Evolutionary conservation across 2,797 vertebrate species (phyloP), one percentile per base, ranked within the genome.

Genomic region (Alectoris magna): DNA sequence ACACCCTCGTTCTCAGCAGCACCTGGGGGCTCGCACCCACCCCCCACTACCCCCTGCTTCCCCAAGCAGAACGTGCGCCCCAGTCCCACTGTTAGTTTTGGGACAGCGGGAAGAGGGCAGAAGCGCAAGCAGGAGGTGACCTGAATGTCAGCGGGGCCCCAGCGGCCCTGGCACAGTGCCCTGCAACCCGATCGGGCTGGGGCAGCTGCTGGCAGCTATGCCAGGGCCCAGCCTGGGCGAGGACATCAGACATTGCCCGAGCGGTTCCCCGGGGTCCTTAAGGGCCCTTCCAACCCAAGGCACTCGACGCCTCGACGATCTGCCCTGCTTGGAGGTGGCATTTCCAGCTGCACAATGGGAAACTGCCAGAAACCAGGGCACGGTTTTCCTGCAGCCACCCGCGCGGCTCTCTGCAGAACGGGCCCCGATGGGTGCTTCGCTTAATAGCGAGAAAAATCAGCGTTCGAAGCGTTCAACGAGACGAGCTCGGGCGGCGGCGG

Each of bases 51-150:
- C 62, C 22, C 55, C 77, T 36, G 4, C 68, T 43, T 22, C 39
- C 46, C 0, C 0, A 12, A 19, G 27, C 0, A 3, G 17, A n/a
- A 29, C 6, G 27, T 6, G 15, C 51, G 16, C 14, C 51, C 27
- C 51, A 53, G 51, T 53, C 51, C 51, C 51, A 29, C 51, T 31
- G 53, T 56, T 55, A 17, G 53, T 29, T 31, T 31, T 56, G 53
- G 29, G 53, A 56, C 29, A 56, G 53, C 11, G 17, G 53, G 53
- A 15, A 3, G 29, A 17, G 16, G 11, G 53, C 53, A 56, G 29
- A 17, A 53, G 27, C 51, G 15, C 0, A 2, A 36, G 48, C 73
- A 9, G 0, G 18, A 71, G 53, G 75, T 92, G 89, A 95, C 82
- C 91, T 93, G 95, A 64, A 63, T 5, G 5, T 34, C 72, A n/a